Conservation (phyloP, 2,113 vertebrate species). For the Urocynchramus pylzowi region DNA sequence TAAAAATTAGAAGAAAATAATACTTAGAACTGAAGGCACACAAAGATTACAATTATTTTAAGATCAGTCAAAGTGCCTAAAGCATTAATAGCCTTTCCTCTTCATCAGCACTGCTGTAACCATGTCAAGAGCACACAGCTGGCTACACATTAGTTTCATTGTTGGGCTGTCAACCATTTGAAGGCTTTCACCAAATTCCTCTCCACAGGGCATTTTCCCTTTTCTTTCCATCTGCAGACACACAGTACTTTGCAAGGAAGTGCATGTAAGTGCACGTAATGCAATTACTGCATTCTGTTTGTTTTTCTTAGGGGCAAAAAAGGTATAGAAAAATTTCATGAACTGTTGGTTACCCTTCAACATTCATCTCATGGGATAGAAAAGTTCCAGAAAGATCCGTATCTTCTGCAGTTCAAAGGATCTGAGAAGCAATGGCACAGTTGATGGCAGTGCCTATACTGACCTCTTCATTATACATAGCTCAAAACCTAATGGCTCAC, state of each 20-base stretch:
- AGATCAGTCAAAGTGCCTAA: not conserved
- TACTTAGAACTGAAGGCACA: conserved; percentile 12
- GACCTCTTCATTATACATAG: not conserved
- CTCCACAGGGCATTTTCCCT: not conserved
- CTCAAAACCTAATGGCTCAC: not conserved
- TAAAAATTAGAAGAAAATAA: conserved; percentile 59
- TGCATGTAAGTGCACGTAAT: not conserved
- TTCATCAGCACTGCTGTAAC: not conserved
- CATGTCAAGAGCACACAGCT: not conserved
- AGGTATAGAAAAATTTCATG: not conserved
- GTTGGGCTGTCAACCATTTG: conserved; percentile 4
- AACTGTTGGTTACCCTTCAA: not conserved
- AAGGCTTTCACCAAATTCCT: not conserved
- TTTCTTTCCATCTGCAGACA: not conserved
- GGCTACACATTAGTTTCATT: conserved; percentile 2
- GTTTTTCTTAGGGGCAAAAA: not conserved
- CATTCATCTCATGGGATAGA: rapidly evolving
- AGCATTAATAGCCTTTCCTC: not conserved
- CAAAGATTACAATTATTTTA: conserved; percentile 33
- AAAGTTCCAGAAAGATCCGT: not conserved
- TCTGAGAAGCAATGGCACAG: not conserved
- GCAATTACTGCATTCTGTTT: not conserved
- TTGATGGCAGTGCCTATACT: not conserved
- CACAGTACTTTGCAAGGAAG: not conserved
- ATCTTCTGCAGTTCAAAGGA: not conserved